phyloP scores from a whole-genome alignment of 2,888 invertebrate species.

The Macrophya annulata region DNA sequence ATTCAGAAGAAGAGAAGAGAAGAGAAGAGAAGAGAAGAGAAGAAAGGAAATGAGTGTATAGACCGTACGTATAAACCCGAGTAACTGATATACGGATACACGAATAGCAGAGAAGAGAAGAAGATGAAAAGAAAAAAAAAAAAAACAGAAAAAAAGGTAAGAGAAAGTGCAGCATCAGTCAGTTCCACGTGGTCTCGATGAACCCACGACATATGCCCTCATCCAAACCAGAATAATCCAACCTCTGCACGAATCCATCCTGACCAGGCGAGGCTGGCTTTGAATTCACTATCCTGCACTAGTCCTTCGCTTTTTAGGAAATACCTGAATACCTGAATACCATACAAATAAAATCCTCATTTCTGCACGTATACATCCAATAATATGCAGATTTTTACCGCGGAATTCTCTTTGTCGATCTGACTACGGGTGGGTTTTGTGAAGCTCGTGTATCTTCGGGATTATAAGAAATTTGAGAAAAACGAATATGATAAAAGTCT shows the following conservation, averaged over 20 bases:
- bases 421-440: background rate
- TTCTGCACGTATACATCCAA: background rate
- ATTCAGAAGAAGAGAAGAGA: slow-evolving; percentile 50
- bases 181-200: slow-evolving; percentile 47
- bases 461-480: background rate
- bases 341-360: background rate
- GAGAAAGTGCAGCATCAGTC: slow-evolving; percentile 50
- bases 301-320: background rate
- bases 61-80: slow-evolving; percentile 5
- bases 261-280: background rate
- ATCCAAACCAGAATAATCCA: slow-evolving; percentile 25
- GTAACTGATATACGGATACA: slow-evolving; percentile 7
- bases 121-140: background rate
- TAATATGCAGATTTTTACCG: background rate
- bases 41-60: slow-evolving; percentile 49
- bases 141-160: background rate
- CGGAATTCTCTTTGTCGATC: background rate
- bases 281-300: background rate
- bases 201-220: slow-evolving; percentile 29
- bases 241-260: background rate
- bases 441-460: background rate
- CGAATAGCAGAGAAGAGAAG: slow-evolving; percentile 2
- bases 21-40: slow-evolving; percentile 56
- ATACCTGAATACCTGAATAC: background rate
- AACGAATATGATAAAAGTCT: background rate